phyloP scores from a whole-genome alignment of 2,797 vertebrate species.

The Harpagifer antarcticus region DNA sequence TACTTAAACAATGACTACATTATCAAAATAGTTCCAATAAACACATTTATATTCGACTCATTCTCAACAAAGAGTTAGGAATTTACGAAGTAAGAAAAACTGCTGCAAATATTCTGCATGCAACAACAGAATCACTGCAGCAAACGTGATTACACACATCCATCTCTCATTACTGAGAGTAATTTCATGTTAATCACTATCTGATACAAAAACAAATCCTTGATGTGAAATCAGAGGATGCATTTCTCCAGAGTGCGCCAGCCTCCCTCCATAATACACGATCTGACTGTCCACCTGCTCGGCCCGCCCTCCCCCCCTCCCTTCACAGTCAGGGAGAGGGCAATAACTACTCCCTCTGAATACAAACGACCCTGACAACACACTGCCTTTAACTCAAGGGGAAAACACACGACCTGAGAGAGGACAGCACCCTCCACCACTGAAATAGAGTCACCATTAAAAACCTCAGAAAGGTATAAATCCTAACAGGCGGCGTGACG shows the following conservation, averaged over 20 bases:
- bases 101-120: not conserved
- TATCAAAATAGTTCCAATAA: not conserved
- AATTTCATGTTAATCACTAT: slow-evolving; percentile 57
- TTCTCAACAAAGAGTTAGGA: not conserved
- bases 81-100: not conserved
- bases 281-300: slow-evolving; percentile 70
- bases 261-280: slow-evolving; percentile 43
- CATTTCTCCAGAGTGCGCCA: slow-evolving; percentile 39
- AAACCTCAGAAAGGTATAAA: slow-evolving; percentile 10
- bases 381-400: slow-evolving; percentile 59
- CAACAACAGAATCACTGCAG: slow-evolving; percentile 38
- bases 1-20: not conserved
- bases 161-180: slow-evolving; percentile 32
- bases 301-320: slow-evolving; percentile 23
- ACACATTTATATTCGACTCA: not conserved
- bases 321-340: slow-evolving; percentile 55
- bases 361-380: slow-evolving; percentile 75
- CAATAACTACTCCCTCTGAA: slow-evolving; percentile 69
- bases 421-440: slow-evolving; percentile 24
- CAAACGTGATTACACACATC: slow-evolving; percentile 28
- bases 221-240: slow-evolving; percentile 48
- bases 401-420: slow-evolving; percentile 46
- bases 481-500: not conserved
- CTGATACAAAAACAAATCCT: slow-evolving; percentile 36
- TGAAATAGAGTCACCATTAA: slow-evolving; percentile 4